These are phyloP conservation scores for Delphinus delphis DNA, from an alignment of 2,113 vertebrate species.

Conservation along the genomic window DNA sequence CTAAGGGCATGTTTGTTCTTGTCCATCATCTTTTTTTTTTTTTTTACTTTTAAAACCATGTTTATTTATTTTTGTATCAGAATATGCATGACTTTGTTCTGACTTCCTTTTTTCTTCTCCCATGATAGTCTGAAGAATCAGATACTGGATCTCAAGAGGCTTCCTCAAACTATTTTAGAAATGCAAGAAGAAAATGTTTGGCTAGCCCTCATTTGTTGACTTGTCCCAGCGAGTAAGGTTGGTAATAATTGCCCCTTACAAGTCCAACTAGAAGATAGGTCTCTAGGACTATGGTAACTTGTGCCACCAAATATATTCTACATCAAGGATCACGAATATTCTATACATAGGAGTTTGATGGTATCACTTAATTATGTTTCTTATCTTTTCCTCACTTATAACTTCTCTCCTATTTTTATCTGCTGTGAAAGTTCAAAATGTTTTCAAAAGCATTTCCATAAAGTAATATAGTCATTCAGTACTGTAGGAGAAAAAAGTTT, in stretches of 20 bases:
- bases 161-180: constrained; percentile 84
- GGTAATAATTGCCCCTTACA: constrained; percentile 56
- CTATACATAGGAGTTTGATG: background rate
- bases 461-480: background rate
- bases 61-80: constrained; percentile 83
- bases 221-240: constrained; percentile 68
- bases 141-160: constrained; percentile 80
- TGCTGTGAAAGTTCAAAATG: constrained; percentile 1
- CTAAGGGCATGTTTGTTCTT: constrained; percentile 69
- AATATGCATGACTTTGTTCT: constrained; percentile 83
- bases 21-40: constrained; percentile 56
- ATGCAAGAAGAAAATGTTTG: constrained; percentile 84
- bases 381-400: background rate
- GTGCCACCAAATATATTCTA: background rate
- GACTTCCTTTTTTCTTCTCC: constrained; percentile 79
- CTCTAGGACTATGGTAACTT: background rate
- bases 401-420: background rate
- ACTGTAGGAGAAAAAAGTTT: background rate
- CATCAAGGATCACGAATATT: background rate
- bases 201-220: constrained; percentile 74
- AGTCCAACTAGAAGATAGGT: constrained; percentile 66
- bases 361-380: background rate
- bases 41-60: constrained; percentile 78
- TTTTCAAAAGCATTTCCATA: background rate
- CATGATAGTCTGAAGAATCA: constrained; percentile 80